Percentiles rank a stretch among this genome's conserved stretches.
Conservation (phyloP, 2,113 vertebrate species). For the Cepphus grylle region DNA sequence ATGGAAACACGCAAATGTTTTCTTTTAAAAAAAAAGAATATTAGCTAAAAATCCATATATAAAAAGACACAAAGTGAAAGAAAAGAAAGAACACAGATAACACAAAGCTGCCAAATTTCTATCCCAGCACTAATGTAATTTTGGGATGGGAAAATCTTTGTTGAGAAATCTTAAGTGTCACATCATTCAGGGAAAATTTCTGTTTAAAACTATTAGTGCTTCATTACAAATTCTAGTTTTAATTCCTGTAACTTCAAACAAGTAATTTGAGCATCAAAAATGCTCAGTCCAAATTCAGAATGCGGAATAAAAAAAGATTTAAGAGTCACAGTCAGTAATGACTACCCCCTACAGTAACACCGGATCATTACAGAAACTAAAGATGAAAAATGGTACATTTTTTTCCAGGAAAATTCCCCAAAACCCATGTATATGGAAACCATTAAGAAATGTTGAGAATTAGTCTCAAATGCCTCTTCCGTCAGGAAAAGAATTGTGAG, state of each 20-base stretch:
- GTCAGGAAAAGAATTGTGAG: neutral
- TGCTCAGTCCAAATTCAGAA: neutral
- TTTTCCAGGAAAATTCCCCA: neutral
- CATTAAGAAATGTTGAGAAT: neutral
- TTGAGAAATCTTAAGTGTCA: neutral
- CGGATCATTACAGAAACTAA: neutral
- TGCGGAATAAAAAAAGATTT: neutral
- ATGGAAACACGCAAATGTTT: conserved; percentile 48
- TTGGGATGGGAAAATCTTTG: neutral
- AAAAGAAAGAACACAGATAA: neutral
- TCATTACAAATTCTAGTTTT: neutral
- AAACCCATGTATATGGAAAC: neutral
- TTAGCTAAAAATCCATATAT: neutral
- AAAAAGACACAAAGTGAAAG: neutral
- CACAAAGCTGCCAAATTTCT: neutral
- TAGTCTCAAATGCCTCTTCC: neutral
- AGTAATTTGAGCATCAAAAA: neutral
- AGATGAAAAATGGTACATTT: rapidly evolving
- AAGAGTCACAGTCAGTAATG: neutral
- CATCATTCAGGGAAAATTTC: neutral
- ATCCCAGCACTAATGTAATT: neutral
- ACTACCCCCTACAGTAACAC: neutral
- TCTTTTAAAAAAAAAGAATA: neutral
- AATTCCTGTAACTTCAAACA: neutral
- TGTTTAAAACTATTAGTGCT: neutral